Percentiles rank a stretch among this genome's conserved stretches.
phyloP scores from a whole-genome alignment of 1,140 invertebrate genomes.

The Procambarus virginalis region DNA sequence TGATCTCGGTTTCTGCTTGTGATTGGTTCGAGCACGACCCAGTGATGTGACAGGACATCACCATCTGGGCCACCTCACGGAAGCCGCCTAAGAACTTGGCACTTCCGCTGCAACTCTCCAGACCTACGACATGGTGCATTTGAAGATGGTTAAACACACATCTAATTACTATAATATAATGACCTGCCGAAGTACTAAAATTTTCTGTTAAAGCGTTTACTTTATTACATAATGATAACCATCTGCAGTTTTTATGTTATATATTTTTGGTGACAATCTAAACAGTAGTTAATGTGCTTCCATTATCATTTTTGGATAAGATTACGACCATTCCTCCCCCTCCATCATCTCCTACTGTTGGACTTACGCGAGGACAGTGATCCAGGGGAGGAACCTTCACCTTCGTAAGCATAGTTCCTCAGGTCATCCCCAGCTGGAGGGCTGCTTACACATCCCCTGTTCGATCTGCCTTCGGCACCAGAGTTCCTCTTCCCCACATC shows the following conservation, averaged over 20 bases:
- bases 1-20: not conserved
- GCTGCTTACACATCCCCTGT: not conserved
- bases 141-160: too few relatives aligned
- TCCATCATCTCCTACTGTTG: not conserved
- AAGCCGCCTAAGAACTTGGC: conserved; percentile 41
- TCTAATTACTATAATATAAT: too few relatives aligned
- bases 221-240: too few relatives aligned
- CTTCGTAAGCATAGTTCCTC: conserved; percentile 30
- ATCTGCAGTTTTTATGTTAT: too few relatives aligned
- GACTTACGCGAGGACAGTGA: conserved; percentile 29
- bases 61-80: conserved; percentile 41
- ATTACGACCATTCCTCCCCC: too few relatives aligned
- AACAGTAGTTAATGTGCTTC: too few relatives aligned
- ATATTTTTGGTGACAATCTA: too few relatives aligned
- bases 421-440: conserved; percentile 26
- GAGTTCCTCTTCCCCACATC: not conserved
- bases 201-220: too few relatives aligned
- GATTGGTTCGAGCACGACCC: not conserved
- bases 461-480: not conserved
- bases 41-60: conserved; percentile 38
- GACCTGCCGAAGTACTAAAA: too few relatives aligned
- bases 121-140: not conserved
- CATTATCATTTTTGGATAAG: too few relatives aligned
- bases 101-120: conserved; percentile 49
- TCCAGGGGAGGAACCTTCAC: conserved; percentile 29